Evolutionary conservation across 2,888 invertebrate species (phyloP).

Genomic region (Sycophila texana): DNA sequence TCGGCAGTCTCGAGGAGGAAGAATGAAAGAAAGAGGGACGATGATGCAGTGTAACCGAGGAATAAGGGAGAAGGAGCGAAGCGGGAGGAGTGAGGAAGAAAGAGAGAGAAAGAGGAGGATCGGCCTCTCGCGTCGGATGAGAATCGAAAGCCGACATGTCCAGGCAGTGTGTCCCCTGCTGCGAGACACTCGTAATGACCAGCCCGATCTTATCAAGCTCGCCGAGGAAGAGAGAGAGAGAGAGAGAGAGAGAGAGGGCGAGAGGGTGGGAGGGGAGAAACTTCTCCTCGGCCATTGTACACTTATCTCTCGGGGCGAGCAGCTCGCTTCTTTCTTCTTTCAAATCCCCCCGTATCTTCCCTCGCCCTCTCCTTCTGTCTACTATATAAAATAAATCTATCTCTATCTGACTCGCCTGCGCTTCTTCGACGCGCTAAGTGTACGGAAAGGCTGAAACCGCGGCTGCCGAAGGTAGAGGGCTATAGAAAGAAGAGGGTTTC

Average conservation of each 20-base stretch:
- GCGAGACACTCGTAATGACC: conserved; percentile 72
- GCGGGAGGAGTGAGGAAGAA: background rate
- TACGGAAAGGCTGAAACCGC: background rate
- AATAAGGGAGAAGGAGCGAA: conserved; percentile 28
- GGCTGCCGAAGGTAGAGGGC: background rate
- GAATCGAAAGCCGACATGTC: conserved; percentile 70
- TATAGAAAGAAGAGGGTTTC: conserved; percentile 36
- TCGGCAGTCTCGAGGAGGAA: conserved; percentile 36
- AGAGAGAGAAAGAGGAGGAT: background rate
- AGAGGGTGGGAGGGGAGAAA: conserved; percentile 41
- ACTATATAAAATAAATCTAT: conserved; percentile 57
- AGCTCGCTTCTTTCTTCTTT: conserved; percentile 38
- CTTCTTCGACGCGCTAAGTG: conserved; percentile 14
- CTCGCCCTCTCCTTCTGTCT: conserved; percentile 16
- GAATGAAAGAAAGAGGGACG: conserved; percentile 50
- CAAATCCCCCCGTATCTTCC: conserved; percentile 30
- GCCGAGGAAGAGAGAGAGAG: conserved; percentile 44
- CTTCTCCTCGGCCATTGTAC: conserved; percentile 67
- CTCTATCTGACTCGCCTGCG: conserved; percentile 48
- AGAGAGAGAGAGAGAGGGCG: conserved; percentile 36
- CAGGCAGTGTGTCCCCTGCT: conserved; percentile 65
- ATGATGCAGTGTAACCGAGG: conserved; percentile 51
- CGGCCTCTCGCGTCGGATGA: conserved; percentile 60
- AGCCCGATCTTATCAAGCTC: conserved; percentile 69
- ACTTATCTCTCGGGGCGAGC: conserved; percentile 61